Evolutionary conservation across 2,888 invertebrate species (phyloP), one percentile per base, ranked within the genome.

Genomic region (Micoletzkya japonica): DNA sequence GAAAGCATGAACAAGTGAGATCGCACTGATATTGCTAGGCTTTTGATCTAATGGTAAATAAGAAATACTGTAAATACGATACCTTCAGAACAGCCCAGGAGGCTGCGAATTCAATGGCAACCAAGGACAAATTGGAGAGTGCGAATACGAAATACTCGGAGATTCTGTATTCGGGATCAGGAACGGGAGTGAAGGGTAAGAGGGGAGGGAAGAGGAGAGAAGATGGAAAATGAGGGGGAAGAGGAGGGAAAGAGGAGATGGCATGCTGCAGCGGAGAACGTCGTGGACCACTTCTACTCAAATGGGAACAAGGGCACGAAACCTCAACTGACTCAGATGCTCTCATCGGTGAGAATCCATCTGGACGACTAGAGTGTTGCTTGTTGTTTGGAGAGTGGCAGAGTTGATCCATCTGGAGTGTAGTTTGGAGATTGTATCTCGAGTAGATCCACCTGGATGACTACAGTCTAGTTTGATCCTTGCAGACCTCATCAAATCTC

Each of bases 1-100:
- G 50, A 64, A n/a, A 50, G 52, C 26, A 64, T 64, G 64, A 64
- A 64, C 64, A 64, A 64, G 64, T 64, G 26, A n/a, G n/a, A n/a
- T n/a, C n/a, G n/a, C n/a, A 17, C 44, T 44, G 44, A 17, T 14
- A 44, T 14, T 10, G 44, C n/a, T n/a, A n/a, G n/a, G n/a, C n/a
- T n/a, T n/a, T n/a, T n/a, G n/a, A n/a, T n/a, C n/a, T n/a, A n/a
- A n/a, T n/a, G n/a, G n/a, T n/a, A n/a, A 44, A 17, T 44, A 7
- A 44, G 17, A 14, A 17, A 44, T 44, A 44, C 44, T 14, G 17
- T 44, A 44, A n/a, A n/a, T n/a, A n/a, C n/a, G n/a, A n/a, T 34
- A 34, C 24, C 6, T 36, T 20, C 49, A 61, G 61, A 49, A 4
- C 30, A 7, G 61, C 61, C 20, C 61, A 61, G 24, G 61, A 61